Evolutionary conservation across 2,888 invertebrate species (phyloP), one percentile per base, ranked within the genome.

Genomic region (Heteromurus nitidus): DNA sequence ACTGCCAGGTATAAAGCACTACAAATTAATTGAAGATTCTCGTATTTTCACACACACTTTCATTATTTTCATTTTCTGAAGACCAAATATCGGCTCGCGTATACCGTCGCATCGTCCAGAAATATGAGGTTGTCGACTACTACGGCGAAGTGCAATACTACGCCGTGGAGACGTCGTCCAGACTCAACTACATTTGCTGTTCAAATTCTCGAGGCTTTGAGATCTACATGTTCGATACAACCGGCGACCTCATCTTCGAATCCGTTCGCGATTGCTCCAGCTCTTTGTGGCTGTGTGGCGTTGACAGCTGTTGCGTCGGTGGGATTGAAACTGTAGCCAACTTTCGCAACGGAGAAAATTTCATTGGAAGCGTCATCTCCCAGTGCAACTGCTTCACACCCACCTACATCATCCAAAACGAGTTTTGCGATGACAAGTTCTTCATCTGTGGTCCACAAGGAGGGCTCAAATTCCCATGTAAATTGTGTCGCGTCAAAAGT

Each of bases 41-140:
- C n/a, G n/a, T n/a, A n/a, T n/a, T n/a, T n/a, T n/a, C n/a, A n/a
- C n/a, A n/a, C n/a, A n/a, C n/a, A n/a, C n/a, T n/a, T n/a, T n/a
- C n/a, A n/a, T n/a, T n/a, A n/a, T n/a, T n/a, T n/a, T n/a, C n/a
- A n/a, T n/a, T n/a, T n/a, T n/a, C n/a, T n/a, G n/a, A n/a, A n/a
- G n/a, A n/a, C n/a, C n/a, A n/a, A n/a, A n/a, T n/a, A n/a, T 13
- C 28, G 16, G 47, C 20, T 1, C 28, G 30, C 0, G 5, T 72
- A 2, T 20, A 20, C 13, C 60, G 30, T 20, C 20, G 3, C 3
- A 24, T 55, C 20, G 55, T 72, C 18, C 26, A 31, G 42, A 73
- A 31, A 36, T 82, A 82, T 26, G 79, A 82, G 50, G 11, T 82
- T 13, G 30, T 36, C 11, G 82, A 80, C 44, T 82, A 82, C 50